Conservation (phyloP, 1,140 invertebrate species). For the Caenorhabditis brenneri region DNA sequence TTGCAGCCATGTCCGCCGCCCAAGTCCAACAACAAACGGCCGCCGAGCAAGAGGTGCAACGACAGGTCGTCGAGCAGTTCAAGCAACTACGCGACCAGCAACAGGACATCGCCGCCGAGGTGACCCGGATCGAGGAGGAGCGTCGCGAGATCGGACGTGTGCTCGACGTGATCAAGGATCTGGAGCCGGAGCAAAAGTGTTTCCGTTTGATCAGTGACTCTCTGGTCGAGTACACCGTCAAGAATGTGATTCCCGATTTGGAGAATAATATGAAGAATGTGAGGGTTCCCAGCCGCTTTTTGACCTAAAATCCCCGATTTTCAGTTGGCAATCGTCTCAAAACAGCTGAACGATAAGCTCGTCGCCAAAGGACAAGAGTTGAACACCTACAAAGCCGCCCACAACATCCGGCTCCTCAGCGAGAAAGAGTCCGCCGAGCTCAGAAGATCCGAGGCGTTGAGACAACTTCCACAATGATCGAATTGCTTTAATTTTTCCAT, state of each 20-base stretch:
- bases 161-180: constrained; percentile 21
- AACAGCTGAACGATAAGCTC: constrained; percentile 38
- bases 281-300: not conserved
- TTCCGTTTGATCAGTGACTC: constrained; percentile 45
- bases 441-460: not conserved
- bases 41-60: constrained; percentile 49
- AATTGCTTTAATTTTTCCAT: too few species aligned
- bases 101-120: constrained; percentile 39
- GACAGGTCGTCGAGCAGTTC: constrained; percentile 47
- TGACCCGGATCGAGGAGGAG: constrained; percentile 47
- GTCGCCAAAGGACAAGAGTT: constrained; percentile 54
- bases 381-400: constrained; percentile 48
- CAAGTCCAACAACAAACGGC: not conserved
- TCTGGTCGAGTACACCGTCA: constrained; percentile 46
- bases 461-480: not conserved
- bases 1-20: too few species aligned
- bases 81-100: constrained; percentile 51
- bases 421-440: constrained; percentile 47
- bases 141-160: constrained; percentile 37
- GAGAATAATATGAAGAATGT: constrained; percentile 45
- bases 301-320: not conserved
- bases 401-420: constrained; percentile 53
- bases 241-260: constrained; percentile 40
- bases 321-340: constrained; percentile 23
- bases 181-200: constrained; percentile 41